Evolutionary conservation across 2,797 vertebrate genomes (phyloP).

Genomic region (Carcharodon carcharias): DNA sequence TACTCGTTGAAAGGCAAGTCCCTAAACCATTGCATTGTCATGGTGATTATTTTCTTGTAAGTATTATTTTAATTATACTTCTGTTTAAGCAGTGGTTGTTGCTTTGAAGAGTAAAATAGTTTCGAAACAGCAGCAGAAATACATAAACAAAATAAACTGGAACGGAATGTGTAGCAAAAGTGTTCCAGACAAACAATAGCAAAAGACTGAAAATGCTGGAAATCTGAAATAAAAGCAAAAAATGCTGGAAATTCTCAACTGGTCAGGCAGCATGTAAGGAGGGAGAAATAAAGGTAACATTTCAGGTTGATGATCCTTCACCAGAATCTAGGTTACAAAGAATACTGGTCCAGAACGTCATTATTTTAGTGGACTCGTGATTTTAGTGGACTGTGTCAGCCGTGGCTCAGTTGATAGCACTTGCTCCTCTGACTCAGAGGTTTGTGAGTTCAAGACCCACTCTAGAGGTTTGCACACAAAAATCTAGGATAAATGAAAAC

Average conservation of each 20-base stretch:
- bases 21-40: background rate
- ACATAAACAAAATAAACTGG: background rate
- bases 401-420: too few species aligned
- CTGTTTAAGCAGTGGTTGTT: background rate
- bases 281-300: background rate
- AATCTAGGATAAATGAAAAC: too few species aligned
- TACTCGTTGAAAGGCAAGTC: slow-evolving; percentile 12
- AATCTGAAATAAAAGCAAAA: background rate
- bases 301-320: background rate
- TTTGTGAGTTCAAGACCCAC: too few species aligned
- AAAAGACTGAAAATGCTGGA: background rate
- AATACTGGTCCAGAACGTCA: background rate
- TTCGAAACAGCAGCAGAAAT: background rate
- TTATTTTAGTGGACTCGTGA: too few species aligned
- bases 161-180: background rate
- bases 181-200: background rate
- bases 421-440: too few species aligned
- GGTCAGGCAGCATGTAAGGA: background rate
- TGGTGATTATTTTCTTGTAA: background rate
- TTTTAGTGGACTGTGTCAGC: too few species aligned
- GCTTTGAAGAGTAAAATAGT: background rate
- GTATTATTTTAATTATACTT: background rate
- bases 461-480: too few species aligned
- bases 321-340: background rate
- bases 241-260: background rate